phyloP scores from a whole-genome alignment of 2,888 invertebrate species.

The Hemicrepidius hirtus region DNA sequence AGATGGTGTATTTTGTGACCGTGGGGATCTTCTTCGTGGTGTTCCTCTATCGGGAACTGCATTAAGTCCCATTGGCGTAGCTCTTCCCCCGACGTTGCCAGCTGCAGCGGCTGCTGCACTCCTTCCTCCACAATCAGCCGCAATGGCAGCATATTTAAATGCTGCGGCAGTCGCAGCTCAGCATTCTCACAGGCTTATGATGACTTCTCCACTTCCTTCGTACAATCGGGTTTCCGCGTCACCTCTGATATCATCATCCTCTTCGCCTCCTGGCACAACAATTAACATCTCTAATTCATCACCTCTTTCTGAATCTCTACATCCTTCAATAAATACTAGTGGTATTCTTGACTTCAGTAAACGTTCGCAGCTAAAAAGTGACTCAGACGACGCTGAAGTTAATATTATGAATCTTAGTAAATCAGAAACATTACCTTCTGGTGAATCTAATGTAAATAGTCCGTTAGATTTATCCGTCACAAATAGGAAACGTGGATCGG shows the following conservation, averaged over 20 bases:
- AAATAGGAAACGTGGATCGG: conserved; percentile 81
- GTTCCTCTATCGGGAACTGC: conserved; percentile 76
- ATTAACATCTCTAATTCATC: conserved; percentile 68
- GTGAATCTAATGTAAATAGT: conserved; percentile 76
- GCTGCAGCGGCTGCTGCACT: conserved; percentile 79
- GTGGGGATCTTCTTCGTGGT: conserved; percentile 71
- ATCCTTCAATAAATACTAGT: conserved; percentile 70
- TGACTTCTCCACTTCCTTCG: conserved; percentile 77
- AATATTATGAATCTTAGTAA: conserved; percentile 85
- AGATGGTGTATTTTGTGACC: conserved; percentile 84
- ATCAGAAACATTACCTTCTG: conserved; percentile 75
- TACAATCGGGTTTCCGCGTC: conserved; percentile 76
- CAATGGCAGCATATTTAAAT: conserved; percentile 87
- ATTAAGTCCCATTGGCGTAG: conserved; percentile 81
- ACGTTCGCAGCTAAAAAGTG: conserved; percentile 68
- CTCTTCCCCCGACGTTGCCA: conserved; percentile 80
- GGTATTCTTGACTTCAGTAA: conserved; percentile 89
- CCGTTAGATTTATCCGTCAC: conserved; percentile 89
- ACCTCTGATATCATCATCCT: conserved; percentile 82
- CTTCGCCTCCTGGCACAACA: conserved; percentile 74
- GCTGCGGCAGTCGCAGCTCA: conserved; percentile 81
- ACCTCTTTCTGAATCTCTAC: conserved; percentile 75
- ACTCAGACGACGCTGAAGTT: conserved; percentile 75
- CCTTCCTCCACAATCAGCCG: conserved; percentile 86
- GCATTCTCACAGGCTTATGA: conserved; percentile 83